Conservation (phyloP, 1,140 invertebrate genomes). For the Drosophila pandora region DNA sequence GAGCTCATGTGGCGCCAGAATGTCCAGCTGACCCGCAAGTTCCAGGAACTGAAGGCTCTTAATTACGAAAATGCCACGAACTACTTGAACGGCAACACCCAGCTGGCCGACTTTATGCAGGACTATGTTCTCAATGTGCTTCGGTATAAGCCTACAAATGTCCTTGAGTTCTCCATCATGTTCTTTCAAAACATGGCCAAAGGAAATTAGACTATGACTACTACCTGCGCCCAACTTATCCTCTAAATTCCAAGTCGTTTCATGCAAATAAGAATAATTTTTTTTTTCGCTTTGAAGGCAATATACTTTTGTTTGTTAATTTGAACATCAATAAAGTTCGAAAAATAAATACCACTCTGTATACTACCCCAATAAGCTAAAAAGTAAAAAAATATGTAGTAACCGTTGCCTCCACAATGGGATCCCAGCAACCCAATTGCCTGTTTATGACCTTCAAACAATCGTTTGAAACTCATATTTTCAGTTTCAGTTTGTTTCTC, state of each 20-base stretch:
- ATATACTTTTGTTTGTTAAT: not conserved
- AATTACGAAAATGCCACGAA: constrained; percentile 68
- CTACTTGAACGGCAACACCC: constrained; percentile 55
- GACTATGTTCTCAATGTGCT: constrained; percentile 70
- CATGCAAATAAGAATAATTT: not conserved
- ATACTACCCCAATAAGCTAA: too few relatives aligned
- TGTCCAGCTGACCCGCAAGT: constrained; percentile 34
- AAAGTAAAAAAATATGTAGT: not conserved
- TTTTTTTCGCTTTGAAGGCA: not conserved
- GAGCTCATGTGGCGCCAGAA: constrained; percentile 76
- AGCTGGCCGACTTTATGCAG: constrained; percentile 69
- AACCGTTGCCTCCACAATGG: constrained; percentile 39
- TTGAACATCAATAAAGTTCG: not conserved
- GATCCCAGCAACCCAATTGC: constrained; percentile 38
- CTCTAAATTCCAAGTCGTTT: constrained; percentile 8
- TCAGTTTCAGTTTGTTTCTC: constrained; percentile 6
- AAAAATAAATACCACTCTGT: not conserved
- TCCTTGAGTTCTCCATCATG: constrained; percentile 73
- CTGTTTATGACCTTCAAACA: constrained; percentile 65
- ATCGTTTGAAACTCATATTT: constrained; percentile 26
- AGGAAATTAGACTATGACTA: too few relatives aligned
- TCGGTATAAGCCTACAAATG: constrained; percentile 72
- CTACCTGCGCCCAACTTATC: not conserved
- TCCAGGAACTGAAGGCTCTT: constrained; percentile 49
- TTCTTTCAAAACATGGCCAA: constrained; percentile 72